These are phyloP conservation scores for Pristionchus arcanus DNA, from an alignment of 2,888 invertebrate species.

Conservation along the genomic window DNA sequence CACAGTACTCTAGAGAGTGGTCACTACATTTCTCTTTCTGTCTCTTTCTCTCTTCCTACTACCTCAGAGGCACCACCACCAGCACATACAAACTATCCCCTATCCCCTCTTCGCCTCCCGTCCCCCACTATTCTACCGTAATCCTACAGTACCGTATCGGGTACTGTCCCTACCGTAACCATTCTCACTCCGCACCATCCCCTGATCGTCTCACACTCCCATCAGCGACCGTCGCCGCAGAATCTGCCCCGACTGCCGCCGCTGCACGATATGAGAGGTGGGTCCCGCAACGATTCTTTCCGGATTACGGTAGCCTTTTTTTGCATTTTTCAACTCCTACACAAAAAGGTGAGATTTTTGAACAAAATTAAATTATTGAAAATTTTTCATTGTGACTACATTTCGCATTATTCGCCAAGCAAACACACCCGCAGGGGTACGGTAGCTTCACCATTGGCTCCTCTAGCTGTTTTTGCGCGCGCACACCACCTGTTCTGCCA, in stretches of 20 bases:
- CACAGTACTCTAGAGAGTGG: conserved; percentile 34
- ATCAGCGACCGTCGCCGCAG: background rate
- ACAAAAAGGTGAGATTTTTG: background rate
- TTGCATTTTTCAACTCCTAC: background rate
- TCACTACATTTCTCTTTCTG: background rate
- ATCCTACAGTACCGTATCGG: background rate
- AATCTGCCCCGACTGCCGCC: background rate
- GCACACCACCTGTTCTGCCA: background rate
- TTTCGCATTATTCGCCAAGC: too few species aligned
- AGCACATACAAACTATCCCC: conserved; percentile 25
- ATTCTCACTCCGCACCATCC: conserved; percentile 29
- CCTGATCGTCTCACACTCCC: background rate
- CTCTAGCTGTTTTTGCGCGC: background rate
- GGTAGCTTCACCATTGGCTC: conserved; percentile 21
- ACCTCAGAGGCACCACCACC: conserved; percentile 10
- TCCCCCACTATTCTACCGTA: background rate
- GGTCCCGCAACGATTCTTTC: background rate
- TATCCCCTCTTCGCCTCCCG: background rate
- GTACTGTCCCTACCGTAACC: conserved; percentile 25
- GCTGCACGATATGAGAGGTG: conserved; percentile 44
- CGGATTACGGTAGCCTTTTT: conserved; percentile 15
- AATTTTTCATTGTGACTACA: background rate
- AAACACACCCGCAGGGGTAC: background rate
- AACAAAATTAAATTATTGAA: background rate
- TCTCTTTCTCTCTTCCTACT: conserved; percentile 6